Evolutionary conservation across 2,113 vertebrate genomes (phyloP), one percentile per base, ranked within the genome.

Genomic region (Macroglossus sobrinus): DNA sequence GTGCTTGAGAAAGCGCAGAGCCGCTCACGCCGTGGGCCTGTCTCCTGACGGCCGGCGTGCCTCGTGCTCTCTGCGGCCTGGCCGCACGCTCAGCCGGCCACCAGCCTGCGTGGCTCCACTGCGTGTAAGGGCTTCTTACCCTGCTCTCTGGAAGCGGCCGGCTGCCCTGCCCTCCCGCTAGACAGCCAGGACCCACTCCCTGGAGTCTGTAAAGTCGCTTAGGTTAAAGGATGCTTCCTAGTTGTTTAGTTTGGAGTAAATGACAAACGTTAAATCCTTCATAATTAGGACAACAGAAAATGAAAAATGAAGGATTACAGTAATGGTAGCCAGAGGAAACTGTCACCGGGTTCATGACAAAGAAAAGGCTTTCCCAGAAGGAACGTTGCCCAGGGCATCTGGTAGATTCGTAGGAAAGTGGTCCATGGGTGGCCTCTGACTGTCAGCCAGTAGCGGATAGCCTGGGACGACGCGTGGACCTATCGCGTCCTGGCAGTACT

Each of bases 291-390:
- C 30, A 80, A 66, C 30, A 86, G 87, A 63, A 93, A 86, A 79
- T 93, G 50, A 92, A 93, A 89, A 91, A 40, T 63, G 61, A 43
- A 92, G 93, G 22, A 30, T 88, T 80, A 97, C 61, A 82, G 9
- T 86, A 33, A 61, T 81, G 63, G 30, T 78, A 57, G 24, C n/a
- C 28, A 22, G 69, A 96, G 88, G 66, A 74, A 64, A 30, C 55
- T 30, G 15, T 63, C 45, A 47, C 22, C 4, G 84, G 30, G 53
- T 75, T 94, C 78, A 76, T 90, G 79, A 84, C 16, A 92, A 84
- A 82, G 38, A 22, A 84, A 89, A 95, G 59, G 68, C 72, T 82
- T 61, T 72, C 33, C 43, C 19, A 66, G 59, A 89, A 80, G 53
- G 57, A 72, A 55, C 19, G n/a, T 84, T 79, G 71, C 15, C 15